phyloP scores from a whole-genome alignment of 2,113 vertebrate genomes.

The Phalacrocorax aristotelis region DNA sequence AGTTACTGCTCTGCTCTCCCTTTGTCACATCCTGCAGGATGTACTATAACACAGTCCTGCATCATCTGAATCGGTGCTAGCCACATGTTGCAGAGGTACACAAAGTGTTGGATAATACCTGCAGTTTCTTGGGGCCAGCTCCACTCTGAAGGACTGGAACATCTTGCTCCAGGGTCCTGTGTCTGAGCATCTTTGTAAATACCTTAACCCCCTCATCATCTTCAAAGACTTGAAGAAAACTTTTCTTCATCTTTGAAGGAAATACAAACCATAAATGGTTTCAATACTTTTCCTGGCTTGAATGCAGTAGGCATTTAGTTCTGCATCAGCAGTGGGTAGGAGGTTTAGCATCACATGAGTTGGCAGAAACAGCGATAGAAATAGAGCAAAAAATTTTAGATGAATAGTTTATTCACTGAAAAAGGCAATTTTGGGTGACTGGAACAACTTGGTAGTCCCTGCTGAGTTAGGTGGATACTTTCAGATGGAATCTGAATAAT shows the following conservation, averaged over 20 bases:
- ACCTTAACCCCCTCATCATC: background rate
- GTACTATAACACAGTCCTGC: background rate
- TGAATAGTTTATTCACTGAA: constrained; percentile 5
- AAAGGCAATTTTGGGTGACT: background rate
- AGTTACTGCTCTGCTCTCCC: background rate
- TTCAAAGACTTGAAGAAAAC: background rate
- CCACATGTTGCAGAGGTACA: background rate
- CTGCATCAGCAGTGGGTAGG: background rate
- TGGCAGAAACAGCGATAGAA: background rate
- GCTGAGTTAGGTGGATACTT: background rate
- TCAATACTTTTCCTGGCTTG: background rate
- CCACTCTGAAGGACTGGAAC: background rate
- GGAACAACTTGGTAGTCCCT: background rate
- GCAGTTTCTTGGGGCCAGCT: background rate
- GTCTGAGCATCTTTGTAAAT: background rate
- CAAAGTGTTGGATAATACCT: background rate
- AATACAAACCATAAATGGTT: background rate
- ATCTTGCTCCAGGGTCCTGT: background rate
- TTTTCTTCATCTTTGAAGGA: background rate
- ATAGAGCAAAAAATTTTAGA: background rate
- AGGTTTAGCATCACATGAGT: constrained; percentile 5
- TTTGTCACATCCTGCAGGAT: background rate
- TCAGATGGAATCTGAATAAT: background rate
- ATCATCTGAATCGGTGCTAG: background rate
- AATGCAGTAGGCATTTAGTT: background rate